Conservation (phyloP, 2,888 invertebrate species). For the Rotaria sp. region DNA sequence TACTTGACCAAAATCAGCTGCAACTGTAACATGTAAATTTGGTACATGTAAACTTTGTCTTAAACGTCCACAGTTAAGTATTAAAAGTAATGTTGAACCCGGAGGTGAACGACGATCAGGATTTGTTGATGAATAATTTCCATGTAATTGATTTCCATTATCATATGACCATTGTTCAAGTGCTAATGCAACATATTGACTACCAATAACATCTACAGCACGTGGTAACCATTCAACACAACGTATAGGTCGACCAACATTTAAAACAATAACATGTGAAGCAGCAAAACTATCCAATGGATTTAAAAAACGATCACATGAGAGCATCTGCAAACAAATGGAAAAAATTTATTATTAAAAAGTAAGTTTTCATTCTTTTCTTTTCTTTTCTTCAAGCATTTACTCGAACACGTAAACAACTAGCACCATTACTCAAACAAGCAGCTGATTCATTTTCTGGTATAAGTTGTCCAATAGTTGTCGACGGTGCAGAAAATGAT, state of each 20-base stretch:
- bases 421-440: conserved; percentile 18
- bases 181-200: conserved; percentile 28
- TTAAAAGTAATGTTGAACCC: not conserved
- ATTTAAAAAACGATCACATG: conserved; percentile 29
- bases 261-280: conserved; percentile 26
- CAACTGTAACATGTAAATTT: conserved; percentile 25
- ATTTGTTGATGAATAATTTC: not conserved
- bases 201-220: conserved; percentile 11
- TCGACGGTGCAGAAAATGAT: not conserved
- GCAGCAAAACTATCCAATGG: conserved; percentile 30
- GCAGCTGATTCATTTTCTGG: conserved; percentile 20
- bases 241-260: conserved; percentile 9
- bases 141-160: not conserved
- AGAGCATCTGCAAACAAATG: not conserved
- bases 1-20: conserved; percentile 19
- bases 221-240: conserved; percentile 26
- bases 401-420: conserved; percentile 27
- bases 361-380: too few species aligned
- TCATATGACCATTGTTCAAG: conserved; percentile 29
- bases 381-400: too few species aligned
- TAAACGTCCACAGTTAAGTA: conserved; percentile 20
- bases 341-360: too few species aligned
- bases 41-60: conserved; percentile 29
- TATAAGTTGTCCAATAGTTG: conserved; percentile 18
- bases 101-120: conserved; percentile 27